These are phyloP conservation scores for Drosophila sturtevanti DNA, from an alignment of 1,140 invertebrate species.

Conservation along the genomic window DNA sequence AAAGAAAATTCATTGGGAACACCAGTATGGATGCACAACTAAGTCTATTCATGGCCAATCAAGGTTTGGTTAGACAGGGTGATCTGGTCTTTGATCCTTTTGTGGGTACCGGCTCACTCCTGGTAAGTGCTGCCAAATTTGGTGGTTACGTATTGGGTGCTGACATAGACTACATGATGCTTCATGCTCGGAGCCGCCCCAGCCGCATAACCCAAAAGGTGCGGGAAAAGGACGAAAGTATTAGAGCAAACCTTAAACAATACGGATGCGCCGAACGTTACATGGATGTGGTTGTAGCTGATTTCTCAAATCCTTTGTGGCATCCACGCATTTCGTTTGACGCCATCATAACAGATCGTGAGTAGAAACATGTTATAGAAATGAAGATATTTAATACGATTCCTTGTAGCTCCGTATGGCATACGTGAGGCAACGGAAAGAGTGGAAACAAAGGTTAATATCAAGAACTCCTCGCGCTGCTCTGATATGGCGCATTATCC, in stretches of 20 bases:
- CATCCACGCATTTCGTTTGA: slow-evolving; percentile 88
- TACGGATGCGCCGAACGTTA: slow-evolving; percentile 91
- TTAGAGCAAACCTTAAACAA: slow-evolving; percentile 92
- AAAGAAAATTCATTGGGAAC: slow-evolving; percentile 97
- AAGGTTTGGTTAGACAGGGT: slow-evolving; percentile 89
- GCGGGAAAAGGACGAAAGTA: slow-evolving; percentile 92
- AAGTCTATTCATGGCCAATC: slow-evolving; percentile 96
- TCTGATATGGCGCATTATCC: slow-evolving; percentile 84
- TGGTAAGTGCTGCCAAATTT: slow-evolving; percentile 95
- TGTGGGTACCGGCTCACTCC: slow-evolving; percentile 96
- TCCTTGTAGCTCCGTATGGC: slow-evolving; percentile 94
- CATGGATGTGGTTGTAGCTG: slow-evolving; percentile 94
- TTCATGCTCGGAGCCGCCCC: slow-evolving; percentile 93
- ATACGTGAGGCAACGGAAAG: slow-evolving; percentile 95
- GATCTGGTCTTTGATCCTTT: slow-evolving; percentile 96
- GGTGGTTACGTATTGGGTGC: slow-evolving; percentile 95
- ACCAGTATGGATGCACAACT: slow-evolving; percentile 98
- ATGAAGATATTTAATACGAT: not conserved
- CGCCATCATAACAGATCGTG: slow-evolving; percentile 97
- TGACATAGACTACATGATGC: slow-evolving; percentile 96
- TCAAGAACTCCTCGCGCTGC: slow-evolving; percentile 82
- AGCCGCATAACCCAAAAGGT: slow-evolving; percentile 90
- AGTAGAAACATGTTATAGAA: slow-evolving; percentile 82
- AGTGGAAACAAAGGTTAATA: slow-evolving; percentile 87
- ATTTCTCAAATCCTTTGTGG: slow-evolving; percentile 94